Evolutionary conservation across 2,113 vertebrate species (phyloP).

Genomic region (Urocitellus parryii): DNA sequence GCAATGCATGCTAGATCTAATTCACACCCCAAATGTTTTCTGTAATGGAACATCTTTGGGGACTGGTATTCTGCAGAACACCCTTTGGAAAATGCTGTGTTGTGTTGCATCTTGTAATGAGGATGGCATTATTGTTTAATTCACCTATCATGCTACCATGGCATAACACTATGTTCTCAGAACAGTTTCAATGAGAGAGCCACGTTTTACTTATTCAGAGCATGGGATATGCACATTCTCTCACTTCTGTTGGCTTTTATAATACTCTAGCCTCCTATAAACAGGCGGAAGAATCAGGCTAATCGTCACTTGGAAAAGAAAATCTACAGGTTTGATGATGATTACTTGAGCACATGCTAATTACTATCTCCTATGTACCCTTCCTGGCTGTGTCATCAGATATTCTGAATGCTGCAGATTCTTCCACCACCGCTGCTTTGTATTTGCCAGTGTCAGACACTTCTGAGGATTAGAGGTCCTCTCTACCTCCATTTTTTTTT

Average conservation of each 20-base stretch:
- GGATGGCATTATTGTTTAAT: not conserved
- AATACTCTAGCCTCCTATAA: constrained; percentile 19
- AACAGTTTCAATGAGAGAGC: not conserved
- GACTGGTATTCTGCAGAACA: not conserved
- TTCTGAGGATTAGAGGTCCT: constrained; percentile 63
- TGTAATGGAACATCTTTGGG: not conserved
- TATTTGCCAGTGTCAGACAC: constrained; percentile 76
- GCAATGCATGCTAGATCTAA: not conserved
- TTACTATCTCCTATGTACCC: not conserved
- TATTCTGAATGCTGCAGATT: not conserved
- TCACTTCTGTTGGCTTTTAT: constrained; percentile 58
- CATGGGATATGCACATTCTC: not conserved
- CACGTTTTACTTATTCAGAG: not conserved
- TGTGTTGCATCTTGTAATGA: not conserved
- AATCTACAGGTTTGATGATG: not conserved
- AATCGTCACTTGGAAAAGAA: constrained; percentile 15
- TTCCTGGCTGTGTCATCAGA: not conserved
- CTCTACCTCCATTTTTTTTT: constrained; percentile 66
- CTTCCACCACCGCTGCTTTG: constrained; percentile 60
- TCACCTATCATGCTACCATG: not conserved
- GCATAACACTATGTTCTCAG: not conserved
- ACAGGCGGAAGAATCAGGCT: constrained; percentile 45
- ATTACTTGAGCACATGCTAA: not conserved
- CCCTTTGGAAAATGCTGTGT: not conserved
- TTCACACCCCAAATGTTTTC: not conserved